These are phyloP conservation scores for Lasioglossum leucozonium DNA, from an alignment of 2,888 invertebrate genomes.

Conservation along the genomic window DNA sequence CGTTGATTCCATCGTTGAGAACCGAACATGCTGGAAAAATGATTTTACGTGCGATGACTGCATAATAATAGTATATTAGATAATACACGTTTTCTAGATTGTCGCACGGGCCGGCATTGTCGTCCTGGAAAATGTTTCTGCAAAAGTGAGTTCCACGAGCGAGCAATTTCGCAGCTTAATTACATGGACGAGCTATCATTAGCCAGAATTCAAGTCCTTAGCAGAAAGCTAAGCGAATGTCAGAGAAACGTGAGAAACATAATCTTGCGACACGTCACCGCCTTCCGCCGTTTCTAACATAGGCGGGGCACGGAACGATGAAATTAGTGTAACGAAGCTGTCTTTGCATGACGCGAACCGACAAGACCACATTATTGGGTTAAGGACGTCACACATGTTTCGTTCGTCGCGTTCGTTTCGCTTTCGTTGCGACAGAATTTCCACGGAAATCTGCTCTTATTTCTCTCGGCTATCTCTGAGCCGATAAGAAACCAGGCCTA, in stretches of 20 bases:
- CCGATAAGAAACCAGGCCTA: background rate
- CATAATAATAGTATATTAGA: background rate
- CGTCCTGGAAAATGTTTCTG: background rate
- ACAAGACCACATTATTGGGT: conserved; percentile 60
- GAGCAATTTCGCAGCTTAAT: conserved; percentile 22
- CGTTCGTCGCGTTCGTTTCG: conserved; percentile 34
- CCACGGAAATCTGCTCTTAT: conserved; percentile 27
- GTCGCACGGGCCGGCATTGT: background rate
- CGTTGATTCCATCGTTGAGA: too few relatives aligned
- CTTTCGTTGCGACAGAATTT: conserved; percentile 44
- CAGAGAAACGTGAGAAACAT: conserved; percentile 68
- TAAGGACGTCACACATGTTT: conserved; percentile 63
- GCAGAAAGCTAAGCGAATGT: conserved; percentile 66
- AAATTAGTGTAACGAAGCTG: conserved; percentile 70
- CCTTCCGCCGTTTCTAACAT: conserved; percentile 62
- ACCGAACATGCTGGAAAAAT: background rate
- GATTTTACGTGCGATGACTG: background rate
- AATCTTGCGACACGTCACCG: conserved; percentile 66
- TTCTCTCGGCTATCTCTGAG: background rate
- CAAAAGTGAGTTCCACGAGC: conserved; percentile 5
- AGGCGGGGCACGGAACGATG: conserved; percentile 57
- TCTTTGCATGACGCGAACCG: conserved; percentile 57
- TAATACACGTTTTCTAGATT: background rate
- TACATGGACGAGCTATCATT: conserved; percentile 37
- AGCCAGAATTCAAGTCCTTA: conserved; percentile 41